Conservation (phyloP, 1,140 invertebrate species). For the Amyelois transitella region DNA sequence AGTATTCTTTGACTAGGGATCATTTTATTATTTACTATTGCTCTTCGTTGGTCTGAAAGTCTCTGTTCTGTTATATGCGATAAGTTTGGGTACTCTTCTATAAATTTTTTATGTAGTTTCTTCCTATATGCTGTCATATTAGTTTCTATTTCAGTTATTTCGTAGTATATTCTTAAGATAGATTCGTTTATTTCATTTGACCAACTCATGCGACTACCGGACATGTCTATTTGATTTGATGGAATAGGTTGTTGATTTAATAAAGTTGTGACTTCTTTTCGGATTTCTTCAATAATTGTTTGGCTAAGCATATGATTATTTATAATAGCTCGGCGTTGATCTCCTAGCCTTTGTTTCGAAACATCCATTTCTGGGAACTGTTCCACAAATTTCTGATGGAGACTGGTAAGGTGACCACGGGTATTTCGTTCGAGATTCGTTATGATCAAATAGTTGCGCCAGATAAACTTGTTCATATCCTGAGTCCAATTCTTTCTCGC, state of each 20-base stretch:
- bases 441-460: slow-evolving; percentile 6
- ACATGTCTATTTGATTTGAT: background rate
- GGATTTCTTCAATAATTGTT: background rate
- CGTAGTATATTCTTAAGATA: slow-evolving; percentile 14
- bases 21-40: slow-evolving; percentile 11
- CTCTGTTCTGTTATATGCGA: slow-evolving; percentile 5
- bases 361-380: slow-evolving; percentile 19
- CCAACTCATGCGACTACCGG: slow-evolving; percentile 13
- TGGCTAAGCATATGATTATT: slow-evolving; percentile 1
- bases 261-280: background rate
- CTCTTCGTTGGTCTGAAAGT: slow-evolving; percentile 9
- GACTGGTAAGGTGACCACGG: background rate
- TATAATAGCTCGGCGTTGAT: slow-evolving; percentile 19
- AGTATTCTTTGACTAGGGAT: no score
- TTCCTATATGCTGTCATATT: slow-evolving; percentile 18
- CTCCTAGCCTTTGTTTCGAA: slow-evolving; percentile 14
- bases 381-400: slow-evolving; percentile 12
- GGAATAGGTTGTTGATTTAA: slow-evolving; percentile 3
- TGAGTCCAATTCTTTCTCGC: slow-evolving; percentile 9
- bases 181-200: slow-evolving; percentile 9
- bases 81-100: slow-evolving; percentile 4
- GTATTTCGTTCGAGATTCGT: slow-evolving; percentile 5
- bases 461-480: slow-evolving; percentile 14
- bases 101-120: slow-evolving; percentile 12
- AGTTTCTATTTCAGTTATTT: slow-evolving; percentile 12